Conservation (phyloP, 1,140 invertebrate genomes). For the Semibalanus balanoides region DNA sequence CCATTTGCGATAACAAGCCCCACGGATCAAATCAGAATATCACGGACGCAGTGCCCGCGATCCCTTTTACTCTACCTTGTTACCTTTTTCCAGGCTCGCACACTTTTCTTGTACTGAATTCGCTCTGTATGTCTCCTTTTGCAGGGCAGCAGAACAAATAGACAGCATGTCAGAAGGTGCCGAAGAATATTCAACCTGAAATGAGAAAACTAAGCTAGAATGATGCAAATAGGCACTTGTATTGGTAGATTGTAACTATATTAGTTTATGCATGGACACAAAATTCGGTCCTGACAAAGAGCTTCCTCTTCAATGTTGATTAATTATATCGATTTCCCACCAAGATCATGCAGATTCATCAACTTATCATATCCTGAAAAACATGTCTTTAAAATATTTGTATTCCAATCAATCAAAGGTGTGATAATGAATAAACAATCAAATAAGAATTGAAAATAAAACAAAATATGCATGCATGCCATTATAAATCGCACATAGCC, state of each 20-base stretch:
- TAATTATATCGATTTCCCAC: no score
- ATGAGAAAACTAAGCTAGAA: neutral
- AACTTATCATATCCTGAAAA: neutral
- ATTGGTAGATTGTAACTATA: neutral
- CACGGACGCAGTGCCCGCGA: neutral
- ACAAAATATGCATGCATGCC: neutral
- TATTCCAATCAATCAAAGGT: neutral
- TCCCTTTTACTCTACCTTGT: neutral
- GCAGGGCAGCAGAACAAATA: neutral
- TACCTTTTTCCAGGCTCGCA: neutral
- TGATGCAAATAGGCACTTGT: neutral
- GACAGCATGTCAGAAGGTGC: neutral
- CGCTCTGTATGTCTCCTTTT: neutral
- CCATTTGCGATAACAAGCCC: no score
- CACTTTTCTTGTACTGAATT: neutral
- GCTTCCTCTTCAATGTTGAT: no score
- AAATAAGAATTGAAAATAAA: neutral
- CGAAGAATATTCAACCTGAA: neutral
- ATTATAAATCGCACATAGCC: neutral
- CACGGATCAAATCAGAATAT: neutral
- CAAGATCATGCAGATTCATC: no score
- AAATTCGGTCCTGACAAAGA: no score
- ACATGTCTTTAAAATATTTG: neutral
- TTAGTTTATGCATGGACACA: no score
- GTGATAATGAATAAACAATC: neutral